Evolutionary conservation across 2,888 invertebrate genomes (phyloP).

Genomic region (Lasioglossum figueresi): DNA sequence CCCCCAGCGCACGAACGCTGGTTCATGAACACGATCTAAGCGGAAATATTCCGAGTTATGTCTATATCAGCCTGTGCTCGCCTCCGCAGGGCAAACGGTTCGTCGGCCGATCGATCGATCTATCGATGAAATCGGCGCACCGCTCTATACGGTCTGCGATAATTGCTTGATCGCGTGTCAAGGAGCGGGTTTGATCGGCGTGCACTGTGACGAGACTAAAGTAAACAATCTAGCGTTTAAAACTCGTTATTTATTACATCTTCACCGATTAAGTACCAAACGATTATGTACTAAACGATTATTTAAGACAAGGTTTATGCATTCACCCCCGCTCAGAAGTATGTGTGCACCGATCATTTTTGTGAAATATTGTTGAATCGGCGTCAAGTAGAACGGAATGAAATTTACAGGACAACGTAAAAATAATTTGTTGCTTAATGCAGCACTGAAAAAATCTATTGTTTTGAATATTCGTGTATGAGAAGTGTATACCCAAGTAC

Average conservation of each 20-base stretch:
- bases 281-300: too few species aligned
- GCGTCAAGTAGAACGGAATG: background rate
- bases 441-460: too few species aligned
- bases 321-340: too few species aligned
- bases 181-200: background rate
- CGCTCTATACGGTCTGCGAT: slow-evolving; percentile 54
- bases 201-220: background rate
- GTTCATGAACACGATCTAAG: slow-evolving; percentile 1
- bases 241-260: background rate
- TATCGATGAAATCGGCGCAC: slow-evolving; percentile 29
- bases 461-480: too few species aligned
- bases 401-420: too few species aligned
- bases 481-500: too few species aligned
- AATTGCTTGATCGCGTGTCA: slow-evolving; percentile 70
- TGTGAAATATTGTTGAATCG: background rate
- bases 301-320: too few species aligned
- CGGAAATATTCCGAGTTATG: slow-evolving; percentile 59
- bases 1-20: background rate
- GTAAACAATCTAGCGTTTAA: background rate
- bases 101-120: slow-evolving; percentile 66
- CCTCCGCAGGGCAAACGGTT: slow-evolving; percentile 49
- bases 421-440: too few species aligned
- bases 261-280: too few species aligned
- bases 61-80: slow-evolving; percentile 61
- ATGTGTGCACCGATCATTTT: too few species aligned